Evolutionary conservation across 2,888 invertebrate species (phyloP).

Genomic region (Oxystoma pomonae): DNA sequence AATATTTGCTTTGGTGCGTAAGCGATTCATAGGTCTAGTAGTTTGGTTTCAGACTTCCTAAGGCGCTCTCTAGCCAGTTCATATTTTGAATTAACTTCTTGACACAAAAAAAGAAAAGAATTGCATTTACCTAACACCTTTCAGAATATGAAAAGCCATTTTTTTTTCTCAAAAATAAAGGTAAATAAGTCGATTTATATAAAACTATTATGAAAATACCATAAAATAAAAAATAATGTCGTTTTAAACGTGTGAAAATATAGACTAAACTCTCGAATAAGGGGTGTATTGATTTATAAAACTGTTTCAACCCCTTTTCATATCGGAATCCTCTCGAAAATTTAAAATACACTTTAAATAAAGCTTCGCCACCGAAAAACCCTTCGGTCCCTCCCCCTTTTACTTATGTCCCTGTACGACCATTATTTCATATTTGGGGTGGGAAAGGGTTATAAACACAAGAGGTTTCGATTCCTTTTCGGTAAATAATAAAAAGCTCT

Average conservation of each 20-base stretch:
- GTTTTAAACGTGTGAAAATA: conserved; percentile 18
- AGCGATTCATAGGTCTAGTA: no score
- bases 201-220: no score
- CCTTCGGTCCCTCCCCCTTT: conserved; percentile 18
- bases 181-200: no score
- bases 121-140: no score
- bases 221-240: conserved; percentile 24
- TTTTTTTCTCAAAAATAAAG: no score
- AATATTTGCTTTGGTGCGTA: no score
- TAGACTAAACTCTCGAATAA: neutral
- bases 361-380: conserved; percentile 11
- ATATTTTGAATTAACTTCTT: no score
- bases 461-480: neutral
- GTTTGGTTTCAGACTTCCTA: no score
- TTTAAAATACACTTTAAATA: conserved; percentile 2
- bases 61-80: no score
- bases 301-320: neutral
- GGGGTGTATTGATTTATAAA: neutral
- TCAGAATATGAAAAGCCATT: no score
- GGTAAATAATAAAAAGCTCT: neutral
- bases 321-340: neutral
- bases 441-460: conserved; percentile 11
- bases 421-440: conserved; percentile 40
- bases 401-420: conserved; percentile 26
- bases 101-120: no score